phyloP scores from a whole-genome alignment of 2,888 invertebrate genomes.

The Calliopum simillimum region DNA sequence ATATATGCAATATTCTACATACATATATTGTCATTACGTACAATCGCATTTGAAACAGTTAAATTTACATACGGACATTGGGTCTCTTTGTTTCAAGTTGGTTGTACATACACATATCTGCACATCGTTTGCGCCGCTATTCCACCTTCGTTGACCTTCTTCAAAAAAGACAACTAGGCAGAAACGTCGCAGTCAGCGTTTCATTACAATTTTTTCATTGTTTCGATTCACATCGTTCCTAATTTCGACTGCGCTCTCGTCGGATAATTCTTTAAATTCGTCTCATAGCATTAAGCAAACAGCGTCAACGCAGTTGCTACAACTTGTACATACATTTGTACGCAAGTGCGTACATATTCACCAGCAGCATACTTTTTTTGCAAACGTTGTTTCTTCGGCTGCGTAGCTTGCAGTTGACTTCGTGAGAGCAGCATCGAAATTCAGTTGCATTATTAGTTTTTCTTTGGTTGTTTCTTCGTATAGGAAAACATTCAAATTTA shows the following conservation, averaged over 20 bases:
- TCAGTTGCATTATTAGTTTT: background rate
- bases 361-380: background rate
- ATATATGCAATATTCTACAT: too few relatives aligned
- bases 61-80: background rate
- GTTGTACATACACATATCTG: background rate
- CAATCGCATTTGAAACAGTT: too few relatives aligned
- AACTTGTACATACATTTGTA: too few relatives aligned
- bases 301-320: background rate
- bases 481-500: background rate
- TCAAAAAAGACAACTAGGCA: background rate
- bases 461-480: background rate
- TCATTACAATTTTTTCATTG: background rate
- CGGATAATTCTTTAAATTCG: background rate
- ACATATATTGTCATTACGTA: too few relatives aligned
- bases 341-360: background rate
- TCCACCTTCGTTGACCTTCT: background rate
- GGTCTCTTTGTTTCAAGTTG: background rate
- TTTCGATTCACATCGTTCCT: slow-evolving; percentile 2
- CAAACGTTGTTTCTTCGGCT: background rate
- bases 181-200: background rate
- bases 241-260: background rate
- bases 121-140: background rate
- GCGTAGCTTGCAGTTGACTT: background rate
- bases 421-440: background rate
- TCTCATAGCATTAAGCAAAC: background rate